Base-by-base conservation (phyloP, 2,113 vertebrate genomes). In the Erpornis zantholeuca region DNA sequence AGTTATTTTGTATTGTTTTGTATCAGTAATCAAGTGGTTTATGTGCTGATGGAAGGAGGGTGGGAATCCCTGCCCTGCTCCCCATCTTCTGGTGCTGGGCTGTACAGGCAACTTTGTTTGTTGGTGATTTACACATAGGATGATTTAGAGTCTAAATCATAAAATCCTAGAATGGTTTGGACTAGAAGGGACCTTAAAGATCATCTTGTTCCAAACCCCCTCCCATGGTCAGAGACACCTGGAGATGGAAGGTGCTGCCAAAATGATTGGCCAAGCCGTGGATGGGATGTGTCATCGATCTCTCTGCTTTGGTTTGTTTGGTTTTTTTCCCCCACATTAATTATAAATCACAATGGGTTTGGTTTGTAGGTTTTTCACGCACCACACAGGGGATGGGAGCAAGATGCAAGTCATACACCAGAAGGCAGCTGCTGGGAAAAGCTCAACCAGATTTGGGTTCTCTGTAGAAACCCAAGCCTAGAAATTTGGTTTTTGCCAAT, bases 311-410 rank as follows among this genome's bases (percentile, higher is more conserved):
- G n/a, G 3, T 33, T 47, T 66, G 44, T 27, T 23, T 59, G 21
- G 2, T 4, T 8, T 11, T 4, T 13, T 3, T 12, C 0, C 4
- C 36, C 1, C 8, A 3, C 2, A 5, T 23, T 47, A 33, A 66
- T 78, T 80, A 35, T 60, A 54, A 60, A 68, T 33, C 10, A 3
- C 1, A 4, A 14, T 35, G 12, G 2, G 13, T 75, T 75, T 78
- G 3, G 54, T 73, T 70, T 49, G 29, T 14, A 27, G 21, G 11
- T 50, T 93, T 92, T 60, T 65, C 21, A 15, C 5, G 8, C 19
- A 7, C 28, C 24, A 3, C 21, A 14, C 0, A 0, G 69, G 28
- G 40, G 25, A 53, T 7, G 14, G 54, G 25, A 80, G 17, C 22
- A 61, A 92, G 68, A 42, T 73, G 38, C 8, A 35, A 47, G n/a